Percentiles rank a stretch among this genome's conserved stretches.
Evolutionary conservation across 2,113 vertebrate genomes (phyloP).

Genomic region (Aptenodytes forsteri): DNA sequence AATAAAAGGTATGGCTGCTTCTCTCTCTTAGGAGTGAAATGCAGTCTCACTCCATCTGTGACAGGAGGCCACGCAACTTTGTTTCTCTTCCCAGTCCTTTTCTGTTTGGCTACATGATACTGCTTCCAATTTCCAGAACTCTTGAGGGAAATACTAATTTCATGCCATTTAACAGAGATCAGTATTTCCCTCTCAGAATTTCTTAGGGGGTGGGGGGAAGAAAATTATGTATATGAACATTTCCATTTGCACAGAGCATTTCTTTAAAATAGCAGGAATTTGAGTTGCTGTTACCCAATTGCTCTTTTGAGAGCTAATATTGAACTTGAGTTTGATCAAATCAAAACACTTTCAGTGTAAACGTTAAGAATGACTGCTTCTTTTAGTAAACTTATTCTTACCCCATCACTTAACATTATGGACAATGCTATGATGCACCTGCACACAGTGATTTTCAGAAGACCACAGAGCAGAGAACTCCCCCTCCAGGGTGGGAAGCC

Average conservation of each 20-base stretch:
- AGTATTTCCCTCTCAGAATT: neutral
- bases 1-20: too few relatives aligned
- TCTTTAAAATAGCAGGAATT: neutral
- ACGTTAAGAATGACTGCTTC: rapidly evolving
- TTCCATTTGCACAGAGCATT: neutral
- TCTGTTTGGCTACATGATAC: neutral
- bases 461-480: neutral
- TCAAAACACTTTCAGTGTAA: neutral
- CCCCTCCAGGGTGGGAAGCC: rapidly evolving
- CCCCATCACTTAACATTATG: neutral
- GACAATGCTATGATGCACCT: neutral
- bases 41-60: too few relatives aligned
- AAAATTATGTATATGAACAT: neutral
- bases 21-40: too few relatives aligned
- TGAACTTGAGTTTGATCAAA: neutral
- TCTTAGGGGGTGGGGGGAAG: neutral
- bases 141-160: neutral
- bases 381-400: neutral
- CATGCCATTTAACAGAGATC: neutral
- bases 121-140: neutral
- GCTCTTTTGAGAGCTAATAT: rapidly evolving
- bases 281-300: rapidly evolving
- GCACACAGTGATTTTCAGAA: neutral
- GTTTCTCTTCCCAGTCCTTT: neutral
- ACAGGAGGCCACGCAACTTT: neutral